phyloP scores from a whole-genome alignment of 2,797 vertebrate species.

The Malacoraja senta region DNA sequence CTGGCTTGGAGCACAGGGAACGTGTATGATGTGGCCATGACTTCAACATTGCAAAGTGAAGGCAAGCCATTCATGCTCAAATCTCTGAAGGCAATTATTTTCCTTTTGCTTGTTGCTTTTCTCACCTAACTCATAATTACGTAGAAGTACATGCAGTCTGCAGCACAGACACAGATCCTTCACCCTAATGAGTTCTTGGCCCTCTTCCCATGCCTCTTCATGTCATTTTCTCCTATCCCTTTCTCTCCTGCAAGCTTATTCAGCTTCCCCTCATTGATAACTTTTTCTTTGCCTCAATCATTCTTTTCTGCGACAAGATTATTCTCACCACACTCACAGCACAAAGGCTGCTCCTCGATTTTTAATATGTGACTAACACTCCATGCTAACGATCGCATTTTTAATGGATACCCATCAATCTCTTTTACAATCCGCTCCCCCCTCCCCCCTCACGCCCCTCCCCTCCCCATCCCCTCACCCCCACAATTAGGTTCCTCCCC shows the following conservation, averaged over 20 bases:
- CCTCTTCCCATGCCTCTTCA: background rate
- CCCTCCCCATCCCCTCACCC: too few relatives aligned
- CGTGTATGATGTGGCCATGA: background rate
- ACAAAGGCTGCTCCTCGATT: background rate
- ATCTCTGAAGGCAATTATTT: background rate
- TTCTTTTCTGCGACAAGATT: background rate
- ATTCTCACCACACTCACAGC: background rate
- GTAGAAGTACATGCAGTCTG: background rate
- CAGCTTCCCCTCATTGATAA: background rate
- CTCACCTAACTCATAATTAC: background rate
- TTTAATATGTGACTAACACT: too few relatives aligned
- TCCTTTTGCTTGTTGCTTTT: background rate
- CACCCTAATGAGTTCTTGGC: background rate
- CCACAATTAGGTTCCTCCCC: too few relatives aligned
- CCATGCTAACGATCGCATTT: background rate
- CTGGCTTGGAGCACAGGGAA: background rate
- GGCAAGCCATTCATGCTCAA: background rate
- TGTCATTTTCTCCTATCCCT: background rate
- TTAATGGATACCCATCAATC: background rate
- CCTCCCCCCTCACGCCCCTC: too few relatives aligned
- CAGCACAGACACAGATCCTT: background rate
- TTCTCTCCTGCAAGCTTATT: background rate
- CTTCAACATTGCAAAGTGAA: background rate
- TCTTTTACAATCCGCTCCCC: background rate
- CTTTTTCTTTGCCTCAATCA: background rate